A percentile compares a stretch with the other conserved stretches of the same genome.
Evolutionary conservation across 1,140 invertebrate genomes (phyloP).

Genomic region (Antheraea mylitta): DNA sequence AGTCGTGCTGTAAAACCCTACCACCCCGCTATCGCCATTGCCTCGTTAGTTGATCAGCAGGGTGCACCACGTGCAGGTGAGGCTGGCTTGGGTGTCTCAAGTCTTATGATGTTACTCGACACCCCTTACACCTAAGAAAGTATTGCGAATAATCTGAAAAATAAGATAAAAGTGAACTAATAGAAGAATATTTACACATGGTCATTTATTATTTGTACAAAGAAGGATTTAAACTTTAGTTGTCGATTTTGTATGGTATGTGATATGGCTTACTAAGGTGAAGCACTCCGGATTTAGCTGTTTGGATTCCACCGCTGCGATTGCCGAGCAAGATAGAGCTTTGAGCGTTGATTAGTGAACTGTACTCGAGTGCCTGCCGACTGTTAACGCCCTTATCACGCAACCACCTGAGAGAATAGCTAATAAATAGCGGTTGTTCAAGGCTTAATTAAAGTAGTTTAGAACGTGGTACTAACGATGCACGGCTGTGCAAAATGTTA

Average conservation of each 20-base stretch:
- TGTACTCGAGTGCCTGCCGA: constrained; percentile 22
- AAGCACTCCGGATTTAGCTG: background rate
- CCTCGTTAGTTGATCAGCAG: too few relatives aligned
- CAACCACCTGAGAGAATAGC: constrained; percentile 25
- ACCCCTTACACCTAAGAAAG: too few relatives aligned
- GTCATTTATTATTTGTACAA: background rate
- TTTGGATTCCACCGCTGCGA: background rate
- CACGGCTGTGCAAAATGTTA: background rate
- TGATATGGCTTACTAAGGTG: background rate
- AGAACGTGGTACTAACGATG: background rate
- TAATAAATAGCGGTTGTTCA: constrained; percentile 25
- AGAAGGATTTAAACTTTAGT: background rate
- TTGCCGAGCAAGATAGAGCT: constrained; percentile 13
- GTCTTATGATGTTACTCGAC: too few relatives aligned
- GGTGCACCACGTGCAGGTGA: too few relatives aligned
- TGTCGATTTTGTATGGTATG: background rate
- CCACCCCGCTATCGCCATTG: too few relatives aligned
- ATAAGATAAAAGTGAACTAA: background rate
- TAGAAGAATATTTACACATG: too few relatives aligned
- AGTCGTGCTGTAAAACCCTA: too few relatives aligned
- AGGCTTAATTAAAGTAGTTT: constrained; percentile 35
- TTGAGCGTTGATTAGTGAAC: constrained; percentile 25
- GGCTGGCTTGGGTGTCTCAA: too few relatives aligned
- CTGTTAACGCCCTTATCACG: constrained; percentile 20
- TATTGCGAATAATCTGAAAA: too few relatives aligned